A percentile compares a stretch with the other conserved stretches of the same genome.
Conservation (phyloP, 1,140 invertebrate species). For the Papilio helenus region DNA sequence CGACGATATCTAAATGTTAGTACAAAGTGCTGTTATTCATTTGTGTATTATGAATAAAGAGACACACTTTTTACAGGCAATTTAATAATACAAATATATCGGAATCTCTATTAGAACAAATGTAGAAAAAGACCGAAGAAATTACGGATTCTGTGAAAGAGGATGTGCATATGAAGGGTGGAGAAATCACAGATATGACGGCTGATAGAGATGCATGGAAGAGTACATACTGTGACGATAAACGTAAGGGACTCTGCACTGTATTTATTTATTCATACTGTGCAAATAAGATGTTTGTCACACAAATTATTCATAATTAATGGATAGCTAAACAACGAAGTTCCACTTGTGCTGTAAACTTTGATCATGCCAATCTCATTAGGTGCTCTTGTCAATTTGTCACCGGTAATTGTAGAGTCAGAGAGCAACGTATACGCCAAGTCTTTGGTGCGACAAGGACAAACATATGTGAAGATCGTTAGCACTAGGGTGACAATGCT, state of each 20-base stretch:
- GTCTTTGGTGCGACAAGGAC: background rate
- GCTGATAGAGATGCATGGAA: too few relatives aligned
- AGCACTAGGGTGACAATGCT: background rate
- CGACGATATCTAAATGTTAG: background rate
- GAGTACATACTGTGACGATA: too few relatives aligned
- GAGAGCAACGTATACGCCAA: background rate
- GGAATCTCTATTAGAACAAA: too few relatives aligned
- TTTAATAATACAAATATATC: background rate
- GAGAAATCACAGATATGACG: too few relatives aligned
- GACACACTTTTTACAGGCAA: background rate
- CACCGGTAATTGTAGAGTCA: slow-evolving; percentile 18
- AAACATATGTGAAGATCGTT: slow-evolving; percentile 11
- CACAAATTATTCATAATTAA: slow-evolving; percentile 19
- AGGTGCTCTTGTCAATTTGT: slow-evolving; percentile 23
- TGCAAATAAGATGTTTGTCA: background rate
- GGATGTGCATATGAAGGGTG: too few relatives aligned
- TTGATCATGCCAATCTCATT: slow-evolving; percentile 30
- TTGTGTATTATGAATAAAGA: background rate
- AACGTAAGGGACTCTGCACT: background rate
- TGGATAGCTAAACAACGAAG: background rate
- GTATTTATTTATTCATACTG: background rate
- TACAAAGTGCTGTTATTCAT: background rate
- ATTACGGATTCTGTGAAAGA: too few relatives aligned
- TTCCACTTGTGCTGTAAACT: background rate
- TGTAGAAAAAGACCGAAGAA: too few relatives aligned